Conservation (phyloP, 2,888 invertebrate species). For the Dynastes tityus region DNA sequence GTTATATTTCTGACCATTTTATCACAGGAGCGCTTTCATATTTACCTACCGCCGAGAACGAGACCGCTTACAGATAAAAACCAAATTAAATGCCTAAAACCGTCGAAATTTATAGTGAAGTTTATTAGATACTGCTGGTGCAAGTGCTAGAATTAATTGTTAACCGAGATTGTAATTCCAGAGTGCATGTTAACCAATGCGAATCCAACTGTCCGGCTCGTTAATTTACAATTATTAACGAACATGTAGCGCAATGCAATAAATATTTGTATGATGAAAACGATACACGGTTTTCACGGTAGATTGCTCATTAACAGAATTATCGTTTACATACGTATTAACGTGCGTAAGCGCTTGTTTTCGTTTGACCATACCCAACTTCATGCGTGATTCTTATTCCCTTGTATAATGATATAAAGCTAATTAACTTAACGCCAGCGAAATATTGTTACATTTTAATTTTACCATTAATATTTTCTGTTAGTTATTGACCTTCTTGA, state of each 20-base stretch:
- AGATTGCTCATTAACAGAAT: not conserved
- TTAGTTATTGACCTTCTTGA: too few species aligned
- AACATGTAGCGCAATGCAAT: not conserved
- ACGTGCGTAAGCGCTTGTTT: not conserved
- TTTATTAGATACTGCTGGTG: slow-evolving; percentile 47
- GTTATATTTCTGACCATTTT: slow-evolving; percentile 32
- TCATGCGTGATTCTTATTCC: too few species aligned
- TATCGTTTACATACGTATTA: not conserved
- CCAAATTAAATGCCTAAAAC: slow-evolving; percentile 45
- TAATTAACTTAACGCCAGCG: too few species aligned
- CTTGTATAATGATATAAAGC: too few species aligned
- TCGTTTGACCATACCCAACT: too few species aligned
- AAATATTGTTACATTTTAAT: too few species aligned
- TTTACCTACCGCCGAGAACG: slow-evolving; percentile 23
- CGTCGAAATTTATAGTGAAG: slow-evolving; percentile 41
- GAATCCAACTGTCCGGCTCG: slow-evolving; percentile 51
- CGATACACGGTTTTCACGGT: not conserved
- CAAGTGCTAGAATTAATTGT: slow-evolving; percentile 52
- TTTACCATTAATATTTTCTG: too few species aligned
- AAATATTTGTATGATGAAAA: not conserved
- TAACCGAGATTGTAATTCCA: slow-evolving; percentile 52
- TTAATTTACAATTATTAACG: slow-evolving; percentile 44
- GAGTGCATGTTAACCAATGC: slow-evolving; percentile 51
- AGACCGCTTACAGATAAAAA: slow-evolving; percentile 39
- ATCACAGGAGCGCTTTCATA: slow-evolving; percentile 28